Evolutionary conservation across 2,113 vertebrate genomes (phyloP).

Genomic region (Catharus fuscescens): DNA sequence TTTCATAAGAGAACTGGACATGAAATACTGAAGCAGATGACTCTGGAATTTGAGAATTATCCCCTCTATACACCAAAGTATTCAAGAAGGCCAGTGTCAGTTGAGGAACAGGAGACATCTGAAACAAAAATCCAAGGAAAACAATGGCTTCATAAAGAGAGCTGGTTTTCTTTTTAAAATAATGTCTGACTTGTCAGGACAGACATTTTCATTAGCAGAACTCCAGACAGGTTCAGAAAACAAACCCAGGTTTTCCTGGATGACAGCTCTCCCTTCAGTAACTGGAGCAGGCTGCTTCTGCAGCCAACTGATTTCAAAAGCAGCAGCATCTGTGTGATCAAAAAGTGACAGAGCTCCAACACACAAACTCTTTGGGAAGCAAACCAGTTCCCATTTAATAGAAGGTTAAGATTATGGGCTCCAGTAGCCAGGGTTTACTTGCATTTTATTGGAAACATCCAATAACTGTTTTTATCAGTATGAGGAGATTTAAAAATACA

Average conservation of each 20-base stretch:
- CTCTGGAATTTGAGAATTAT: neutral
- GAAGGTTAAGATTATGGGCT: neutral
- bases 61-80: neutral
- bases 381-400: neutral
- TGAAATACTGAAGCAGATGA: neutral
- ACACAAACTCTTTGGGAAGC: neutral
- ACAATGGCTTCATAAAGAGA: neutral
- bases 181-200: neutral
- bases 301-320: conserved; percentile 33
- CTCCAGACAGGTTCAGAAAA: conserved; percentile 10
- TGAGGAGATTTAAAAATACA: neutral
- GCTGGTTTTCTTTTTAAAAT: neutral
- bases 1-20: neutral
- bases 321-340: conserved; percentile 2
- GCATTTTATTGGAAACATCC: neutral
- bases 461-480: neutral
- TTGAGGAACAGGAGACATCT: neutral
- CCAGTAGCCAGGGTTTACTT: neutral
- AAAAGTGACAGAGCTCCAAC: neutral
- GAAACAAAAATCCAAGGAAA: conserved; percentile 10
- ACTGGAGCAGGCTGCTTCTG: conserved; percentile 30
- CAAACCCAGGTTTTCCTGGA: neutral
- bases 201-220: neutral
- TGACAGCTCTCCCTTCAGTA: neutral
- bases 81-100: neutral